Evolutionary conservation across 2,888 invertebrate species (phyloP).

Genomic region (Elmis aenea): DNA sequence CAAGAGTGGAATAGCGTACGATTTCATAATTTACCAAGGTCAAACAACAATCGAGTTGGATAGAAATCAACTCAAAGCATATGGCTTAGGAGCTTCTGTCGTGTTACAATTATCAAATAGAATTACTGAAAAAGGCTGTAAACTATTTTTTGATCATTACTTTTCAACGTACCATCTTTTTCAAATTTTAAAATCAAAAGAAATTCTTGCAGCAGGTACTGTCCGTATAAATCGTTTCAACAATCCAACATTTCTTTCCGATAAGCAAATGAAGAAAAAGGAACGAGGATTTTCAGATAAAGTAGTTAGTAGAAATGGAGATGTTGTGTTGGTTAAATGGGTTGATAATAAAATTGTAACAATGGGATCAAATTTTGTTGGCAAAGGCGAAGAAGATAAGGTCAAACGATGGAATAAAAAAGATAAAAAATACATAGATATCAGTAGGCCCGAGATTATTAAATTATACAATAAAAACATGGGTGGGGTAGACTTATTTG

Average conservation of each 20-base stretch:
- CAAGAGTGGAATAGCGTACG: slow-evolving; percentile 25
- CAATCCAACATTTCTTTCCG: neutral
- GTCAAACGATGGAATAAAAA: slow-evolving; percentile 1
- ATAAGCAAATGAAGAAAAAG: slow-evolving; percentile 1
- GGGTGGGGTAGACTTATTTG: slow-evolving; percentile 1
- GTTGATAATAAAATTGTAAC: slow-evolving; percentile 22
- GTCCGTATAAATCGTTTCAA: neutral
- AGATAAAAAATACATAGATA: neutral
- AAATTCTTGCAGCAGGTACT: neutral
- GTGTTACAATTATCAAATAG: slow-evolving; percentile 1
- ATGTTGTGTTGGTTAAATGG: slow-evolving; percentile 15
- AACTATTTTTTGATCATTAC: slow-evolving; percentile 1
- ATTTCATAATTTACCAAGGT: slow-evolving; percentile 29
- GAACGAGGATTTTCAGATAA: slow-evolving; percentile 1
- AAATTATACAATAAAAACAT: slow-evolving; percentile 7
- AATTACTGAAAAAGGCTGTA: neutral
- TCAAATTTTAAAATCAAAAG: neutral
- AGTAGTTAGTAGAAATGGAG: neutral
- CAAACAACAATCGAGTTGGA: slow-evolving; percentile 10
- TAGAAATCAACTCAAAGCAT: slow-evolving; percentile 5
- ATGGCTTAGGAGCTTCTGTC: slow-evolving; percentile 8
- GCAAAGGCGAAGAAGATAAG: neutral
- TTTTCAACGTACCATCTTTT: slow-evolving; percentile 3
- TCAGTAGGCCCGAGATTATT: slow-evolving; percentile 7
- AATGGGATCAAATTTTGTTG: slow-evolving; percentile 23